Conservation (phyloP, 2,113 vertebrate species). For the Kryptolebias marmoratus region DNA sequence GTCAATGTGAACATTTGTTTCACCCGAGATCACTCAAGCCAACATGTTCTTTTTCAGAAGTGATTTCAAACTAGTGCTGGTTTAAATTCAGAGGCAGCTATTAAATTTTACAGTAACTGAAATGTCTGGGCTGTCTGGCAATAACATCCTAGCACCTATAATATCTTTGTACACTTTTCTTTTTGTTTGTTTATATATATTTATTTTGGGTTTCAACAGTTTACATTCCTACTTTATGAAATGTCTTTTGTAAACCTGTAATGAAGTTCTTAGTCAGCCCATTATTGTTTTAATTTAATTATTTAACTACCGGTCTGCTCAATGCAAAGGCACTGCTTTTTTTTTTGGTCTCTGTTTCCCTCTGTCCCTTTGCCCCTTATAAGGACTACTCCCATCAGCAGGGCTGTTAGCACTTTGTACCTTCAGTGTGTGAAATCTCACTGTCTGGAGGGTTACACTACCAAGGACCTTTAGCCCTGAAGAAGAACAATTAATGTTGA, state of each 20-base stretch:
- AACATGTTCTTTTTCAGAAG: conserved; percentile 19
- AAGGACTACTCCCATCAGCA: conserved; percentile 8
- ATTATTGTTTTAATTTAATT: conserved; percentile 20
- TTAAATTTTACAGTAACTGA: conserved; percentile 41
- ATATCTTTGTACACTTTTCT: not conserved
- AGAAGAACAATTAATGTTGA: not conserved
- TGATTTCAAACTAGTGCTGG: not conserved
- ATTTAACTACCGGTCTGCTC: conserved; percentile 11
- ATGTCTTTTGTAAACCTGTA: conserved; percentile 18
- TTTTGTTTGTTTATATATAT: not conserved
- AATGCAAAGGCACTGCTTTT: not conserved
- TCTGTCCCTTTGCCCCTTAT: not conserved
- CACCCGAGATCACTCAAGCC: not conserved
- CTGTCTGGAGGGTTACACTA: conserved; percentile 5
- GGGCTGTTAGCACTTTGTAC: conserved; percentile 14
- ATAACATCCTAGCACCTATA: conserved; percentile 7
- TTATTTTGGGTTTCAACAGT: not conserved
- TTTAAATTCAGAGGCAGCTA: conserved; percentile 10
- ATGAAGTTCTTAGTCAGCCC: conserved; percentile 6
- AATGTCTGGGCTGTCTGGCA: conserved; percentile 44
- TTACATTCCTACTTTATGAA: not conserved
- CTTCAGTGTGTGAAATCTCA: conserved; percentile 11
- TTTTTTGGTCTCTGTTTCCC: not conserved
- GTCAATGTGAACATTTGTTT: not conserved
- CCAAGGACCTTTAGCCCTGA: conserved; percentile 8